Evolutionary conservation across 2,113 vertebrate genomes (phyloP), one percentile per base, ranked within the genome.

Genomic region (Thomomys bottae): DNA sequence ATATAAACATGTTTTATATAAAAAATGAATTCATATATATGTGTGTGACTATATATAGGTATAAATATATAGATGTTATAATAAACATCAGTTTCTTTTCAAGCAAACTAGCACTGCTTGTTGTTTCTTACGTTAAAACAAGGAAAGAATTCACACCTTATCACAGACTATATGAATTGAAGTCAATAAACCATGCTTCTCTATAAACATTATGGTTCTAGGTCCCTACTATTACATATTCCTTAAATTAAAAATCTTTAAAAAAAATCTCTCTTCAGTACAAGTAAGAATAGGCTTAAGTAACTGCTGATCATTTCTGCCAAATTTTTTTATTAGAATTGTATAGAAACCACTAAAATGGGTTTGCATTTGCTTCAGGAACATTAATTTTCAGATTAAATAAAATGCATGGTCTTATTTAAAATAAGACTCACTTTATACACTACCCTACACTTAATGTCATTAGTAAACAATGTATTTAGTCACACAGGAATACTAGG

Each of bases 341-440:
- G 32, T 88, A 93, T 84, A 73, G 92, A 92, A 94, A 92, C 92
- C 78, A 81, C 92, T 84, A 88, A 97, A 95, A 96, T 86, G 78
- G 84, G 88, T 87, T 96, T 92, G 64, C 77, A 87, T 96, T 96
- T 96, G 92, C 88, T 92, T 89, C n/a, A 26, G 68, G 94, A 95
- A 82, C 93, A 87, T 90, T 96, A 93, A 96, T 97, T 97, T 96
- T 97, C 34, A 4, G 95, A 96, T 97, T 97, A 97, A 96, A 95
- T 93, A 96, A 96, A 96, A 96, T 95, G 84, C 94, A 95, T 79
- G 90, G 94, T 96, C 95, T 94, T 90, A 95, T 94, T 95, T 95
- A 94, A 95, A 95, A 94, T 81, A 77, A 93, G 89, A 78, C 91
- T 96, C 73, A 84, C 91, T 96, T 94, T 96, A 92, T 85, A 96